Percentiles rank a stretch among this genome's conserved stretches.
Conservation (phyloP, 2,113 vertebrate species). For the Sialia sialis region DNA sequence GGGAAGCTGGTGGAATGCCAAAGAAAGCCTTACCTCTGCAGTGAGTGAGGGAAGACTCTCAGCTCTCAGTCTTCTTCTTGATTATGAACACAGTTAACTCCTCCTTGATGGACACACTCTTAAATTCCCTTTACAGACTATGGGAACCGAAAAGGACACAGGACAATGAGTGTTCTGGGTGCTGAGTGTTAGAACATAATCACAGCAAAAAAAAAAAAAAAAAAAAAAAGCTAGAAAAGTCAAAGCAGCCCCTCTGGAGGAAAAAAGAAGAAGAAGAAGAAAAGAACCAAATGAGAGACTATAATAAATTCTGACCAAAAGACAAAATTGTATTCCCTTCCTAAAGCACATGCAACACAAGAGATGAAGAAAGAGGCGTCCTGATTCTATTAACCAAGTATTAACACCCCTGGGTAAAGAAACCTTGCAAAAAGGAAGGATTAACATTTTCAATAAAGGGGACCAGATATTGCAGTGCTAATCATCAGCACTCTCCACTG, state of each 20-base stretch:
- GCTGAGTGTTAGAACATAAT: not conserved
- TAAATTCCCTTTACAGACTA: not conserved
- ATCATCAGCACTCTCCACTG: not conserved
- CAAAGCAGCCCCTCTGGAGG: not conserved
- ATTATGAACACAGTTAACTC: not conserved
- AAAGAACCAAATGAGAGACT: not conserved
- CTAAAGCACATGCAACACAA: slow-evolving; percentile 35
- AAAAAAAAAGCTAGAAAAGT: not conserved
- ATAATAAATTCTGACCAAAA: slow-evolving; percentile 28
- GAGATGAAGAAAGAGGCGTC: slow-evolving; percentile 40
- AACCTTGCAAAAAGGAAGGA: slow-evolving; percentile 55
- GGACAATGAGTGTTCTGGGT: not conserved
- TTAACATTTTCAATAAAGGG: slow-evolving; percentile 55
- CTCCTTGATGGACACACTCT: not conserved
- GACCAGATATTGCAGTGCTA: slow-evolving; percentile 36
- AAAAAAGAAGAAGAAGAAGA: not conserved
- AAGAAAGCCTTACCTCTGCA: not conserved
- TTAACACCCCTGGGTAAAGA: slow-evolving; percentile 62
- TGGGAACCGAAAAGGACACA: not conserved
- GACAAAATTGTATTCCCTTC: not conserved
- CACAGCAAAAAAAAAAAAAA: not conserved
- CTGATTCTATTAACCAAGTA: slow-evolving; percentile 48
- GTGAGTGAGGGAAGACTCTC: not conserved
- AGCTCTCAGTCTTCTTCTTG: not conserved
- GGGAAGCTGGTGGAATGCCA: not conserved